phyloP scores from a whole-genome alignment of 2,113 vertebrate genomes.

The Dromaius novaehollandiae region DNA sequence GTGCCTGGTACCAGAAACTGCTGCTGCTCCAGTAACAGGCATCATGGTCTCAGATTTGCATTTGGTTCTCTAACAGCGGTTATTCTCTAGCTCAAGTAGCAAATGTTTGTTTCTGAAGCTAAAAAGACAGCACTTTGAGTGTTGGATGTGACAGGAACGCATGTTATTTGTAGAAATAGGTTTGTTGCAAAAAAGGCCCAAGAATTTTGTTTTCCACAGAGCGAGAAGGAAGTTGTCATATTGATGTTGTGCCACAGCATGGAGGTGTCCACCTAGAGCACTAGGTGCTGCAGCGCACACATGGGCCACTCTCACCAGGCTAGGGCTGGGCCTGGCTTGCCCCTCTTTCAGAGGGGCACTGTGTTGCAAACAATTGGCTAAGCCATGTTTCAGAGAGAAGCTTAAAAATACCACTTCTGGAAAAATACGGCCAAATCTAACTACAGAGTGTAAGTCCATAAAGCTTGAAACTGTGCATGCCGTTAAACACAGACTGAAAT shows the following conservation, averaged over 20 bases:
- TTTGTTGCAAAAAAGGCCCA: neutral
- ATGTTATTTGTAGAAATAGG: neutral
- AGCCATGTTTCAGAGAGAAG: neutral
- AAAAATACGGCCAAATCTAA: neutral
- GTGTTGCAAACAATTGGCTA: neutral
- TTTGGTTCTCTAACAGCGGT: neutral
- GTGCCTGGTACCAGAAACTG: neutral
- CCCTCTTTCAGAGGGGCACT: neutral
- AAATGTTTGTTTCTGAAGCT: neutral
- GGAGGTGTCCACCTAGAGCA: accelerated
- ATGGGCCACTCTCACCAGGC: neutral
- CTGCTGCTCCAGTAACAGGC: neutral
- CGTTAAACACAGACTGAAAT: neutral
- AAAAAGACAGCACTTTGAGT: neutral
- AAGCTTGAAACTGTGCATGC: neutral
- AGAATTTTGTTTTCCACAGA: neutral
- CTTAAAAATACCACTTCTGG: neutral
- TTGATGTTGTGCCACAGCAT: neutral
- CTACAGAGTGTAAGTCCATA: neutral
- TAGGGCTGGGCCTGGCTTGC: neutral
- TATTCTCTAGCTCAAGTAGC: neutral
- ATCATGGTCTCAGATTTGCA: neutral
- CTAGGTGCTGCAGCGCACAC: accelerated
- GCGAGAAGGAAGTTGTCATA: neutral
- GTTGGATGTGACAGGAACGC: neutral